Evolutionary conservation across 1,140 invertebrate genomes (phyloP).

Genomic region (Drosophila asahinai): DNA sequence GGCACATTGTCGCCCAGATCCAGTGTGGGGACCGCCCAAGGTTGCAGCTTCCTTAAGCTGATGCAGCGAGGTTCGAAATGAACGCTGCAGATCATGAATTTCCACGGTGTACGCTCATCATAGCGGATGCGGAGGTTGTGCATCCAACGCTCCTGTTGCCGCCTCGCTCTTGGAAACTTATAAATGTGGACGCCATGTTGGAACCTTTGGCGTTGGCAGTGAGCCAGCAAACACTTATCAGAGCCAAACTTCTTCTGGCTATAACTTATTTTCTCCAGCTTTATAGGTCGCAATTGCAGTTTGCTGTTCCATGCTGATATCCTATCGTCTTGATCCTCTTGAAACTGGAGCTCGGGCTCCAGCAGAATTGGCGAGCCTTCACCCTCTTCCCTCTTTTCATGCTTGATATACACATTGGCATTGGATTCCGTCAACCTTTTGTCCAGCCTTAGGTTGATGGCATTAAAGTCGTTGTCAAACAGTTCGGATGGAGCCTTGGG

Average conservation of each 20-base stretch:
- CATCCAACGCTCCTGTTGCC: conserved; percentile 68
- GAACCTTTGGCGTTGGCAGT: conserved; percentile 66
- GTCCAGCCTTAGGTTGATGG: conserved; percentile 45
- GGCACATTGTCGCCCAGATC: conserved; percentile 70
- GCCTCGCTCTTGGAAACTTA: conserved; percentile 61
- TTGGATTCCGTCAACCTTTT: conserved; percentile 17
- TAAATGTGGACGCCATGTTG: conserved; percentile 70
- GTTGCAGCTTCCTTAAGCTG: conserved; percentile 54
- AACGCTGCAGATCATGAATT: conserved; percentile 73
- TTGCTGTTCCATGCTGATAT: conserved; percentile 31
- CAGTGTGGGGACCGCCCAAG: conserved; percentile 72
- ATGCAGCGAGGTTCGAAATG: conserved; percentile 69
- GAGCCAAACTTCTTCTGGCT: conserved; percentile 71
- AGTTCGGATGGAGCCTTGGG: conserved; percentile 55
- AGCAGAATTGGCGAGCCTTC: conserved; percentile 21
- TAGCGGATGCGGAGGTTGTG: conserved; percentile 69
- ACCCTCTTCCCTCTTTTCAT: conserved; percentile 25
- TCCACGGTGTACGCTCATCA: conserved; percentile 68
- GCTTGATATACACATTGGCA: conserved; percentile 16
- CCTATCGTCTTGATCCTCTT: conserved; percentile 34
- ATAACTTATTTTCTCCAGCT: conserved; percentile 39
- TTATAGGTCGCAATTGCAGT: conserved; percentile 32
- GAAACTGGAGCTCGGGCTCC: conserved; percentile 52
- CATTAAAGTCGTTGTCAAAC: conserved; percentile 63
- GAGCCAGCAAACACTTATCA: conserved; percentile 66